Conservation (phyloP, 2,113 vertebrate genomes). For the Callospermophilus lateralis region DNA sequence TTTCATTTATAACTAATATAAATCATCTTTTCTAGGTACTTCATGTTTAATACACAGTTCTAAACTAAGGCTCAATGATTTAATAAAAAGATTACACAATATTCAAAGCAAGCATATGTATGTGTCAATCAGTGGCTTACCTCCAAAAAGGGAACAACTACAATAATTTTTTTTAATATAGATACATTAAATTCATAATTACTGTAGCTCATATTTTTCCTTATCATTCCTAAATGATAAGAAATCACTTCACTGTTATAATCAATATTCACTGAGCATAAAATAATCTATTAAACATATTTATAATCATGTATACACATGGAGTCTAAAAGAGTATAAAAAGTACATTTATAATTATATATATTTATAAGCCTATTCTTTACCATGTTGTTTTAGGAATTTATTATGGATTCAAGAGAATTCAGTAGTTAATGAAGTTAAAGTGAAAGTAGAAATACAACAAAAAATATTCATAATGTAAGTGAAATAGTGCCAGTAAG, state of each 20-base stretch:
- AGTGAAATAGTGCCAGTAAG: not conserved
- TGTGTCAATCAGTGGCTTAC: constrained; percentile 6
- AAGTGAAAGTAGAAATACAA: constrained; percentile 32
- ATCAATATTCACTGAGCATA: not conserved
- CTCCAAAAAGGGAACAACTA: not conserved
- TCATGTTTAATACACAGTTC: not conserved
- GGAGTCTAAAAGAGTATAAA: not conserved
- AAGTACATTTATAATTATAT: not conserved
- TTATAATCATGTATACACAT: not conserved
- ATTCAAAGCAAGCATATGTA: not conserved
- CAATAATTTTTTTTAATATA: constrained; percentile 31
- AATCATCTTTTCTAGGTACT: constrained; percentile 36
- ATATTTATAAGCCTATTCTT: not conserved
- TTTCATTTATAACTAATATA: constrained; percentile 59
- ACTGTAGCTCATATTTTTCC: constrained; percentile 19
- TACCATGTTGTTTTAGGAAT: constrained; percentile 6
- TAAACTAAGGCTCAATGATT: constrained; percentile 39
- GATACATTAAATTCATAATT: not conserved
- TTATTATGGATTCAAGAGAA: constrained; percentile 12
- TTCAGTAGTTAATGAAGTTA: not conserved
- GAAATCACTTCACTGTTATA: no score
- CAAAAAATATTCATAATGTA: constrained; percentile 3
- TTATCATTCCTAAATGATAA: not conserved
- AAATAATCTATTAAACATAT: not conserved
- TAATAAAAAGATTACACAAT: constrained; percentile 42